Percentiles rank a stretch among this genome's conserved stretches.
phyloP scores from a whole-genome alignment of 2,888 invertebrate species.

The Desoria tigrina region DNA sequence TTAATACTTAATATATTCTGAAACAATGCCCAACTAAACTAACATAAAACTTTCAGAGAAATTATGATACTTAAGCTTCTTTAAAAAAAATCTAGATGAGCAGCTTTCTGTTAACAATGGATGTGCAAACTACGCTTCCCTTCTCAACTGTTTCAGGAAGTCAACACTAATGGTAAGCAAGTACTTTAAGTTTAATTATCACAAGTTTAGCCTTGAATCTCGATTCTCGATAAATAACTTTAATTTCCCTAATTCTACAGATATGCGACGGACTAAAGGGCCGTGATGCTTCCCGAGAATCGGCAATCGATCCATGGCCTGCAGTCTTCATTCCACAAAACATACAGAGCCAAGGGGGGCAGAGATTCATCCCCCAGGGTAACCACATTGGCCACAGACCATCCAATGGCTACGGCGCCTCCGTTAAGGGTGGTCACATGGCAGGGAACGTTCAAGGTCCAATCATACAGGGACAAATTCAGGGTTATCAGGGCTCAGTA shows the following conservation, averaged over 20 bases:
- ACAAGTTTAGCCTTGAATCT: not conserved
- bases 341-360: no score
- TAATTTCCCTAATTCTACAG: not conserved
- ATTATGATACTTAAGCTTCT: no score
- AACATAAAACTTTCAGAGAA: no score
- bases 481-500: no score
- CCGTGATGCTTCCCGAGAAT: not conserved
- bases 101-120: not conserved
- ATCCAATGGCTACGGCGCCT: no score
- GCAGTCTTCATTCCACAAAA: not conserved
- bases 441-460: no score
- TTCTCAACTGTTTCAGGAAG: slow-evolving; percentile 3
- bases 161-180: not conserved
- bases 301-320: slow-evolving; percentile 4
- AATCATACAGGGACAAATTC: no score
- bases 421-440: no score
- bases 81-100: slow-evolving; percentile 4
- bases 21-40: no score
- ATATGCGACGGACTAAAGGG: slow-evolving; percentile 4
- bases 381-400: no score
- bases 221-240: not conserved
- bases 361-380: no score
- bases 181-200: not conserved
- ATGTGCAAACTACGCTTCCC: slow-evolving; percentile 5
- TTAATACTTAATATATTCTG: not conserved